A percentile compares a stretch with the other conserved stretches of the same genome.
phyloP scores from a whole-genome alignment of 2,888 invertebrate genomes.

The Pteria penguin region DNA sequence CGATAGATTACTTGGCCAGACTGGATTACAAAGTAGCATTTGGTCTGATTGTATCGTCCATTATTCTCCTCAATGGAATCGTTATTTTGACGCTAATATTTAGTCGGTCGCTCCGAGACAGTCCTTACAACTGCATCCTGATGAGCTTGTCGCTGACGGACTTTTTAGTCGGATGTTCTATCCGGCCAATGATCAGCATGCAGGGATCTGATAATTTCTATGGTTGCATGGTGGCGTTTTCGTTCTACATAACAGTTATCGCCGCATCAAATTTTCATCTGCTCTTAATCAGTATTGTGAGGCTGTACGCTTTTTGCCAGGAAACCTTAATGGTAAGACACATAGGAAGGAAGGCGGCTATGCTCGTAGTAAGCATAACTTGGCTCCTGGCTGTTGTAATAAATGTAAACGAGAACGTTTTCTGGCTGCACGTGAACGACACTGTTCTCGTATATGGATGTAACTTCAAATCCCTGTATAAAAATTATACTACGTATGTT shows the following conservation, averaged over 20 bases:
- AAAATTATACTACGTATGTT: background rate
- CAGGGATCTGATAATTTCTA: background rate
- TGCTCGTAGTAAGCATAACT: background rate
- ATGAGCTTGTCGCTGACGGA: slow-evolving; percentile 11
- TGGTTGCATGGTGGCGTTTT: background rate
- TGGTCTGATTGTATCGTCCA: background rate
- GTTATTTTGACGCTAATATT: background rate
- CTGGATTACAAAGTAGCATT: background rate
- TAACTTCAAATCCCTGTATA: background rate
- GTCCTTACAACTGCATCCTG: background rate
- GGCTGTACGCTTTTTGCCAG: background rate
- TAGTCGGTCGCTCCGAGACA: background rate
- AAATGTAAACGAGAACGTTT: background rate
- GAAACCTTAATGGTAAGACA: background rate
- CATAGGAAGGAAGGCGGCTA: background rate
- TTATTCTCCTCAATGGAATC: slow-evolving; percentile 2
- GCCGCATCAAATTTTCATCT: slow-evolving; percentile 6
- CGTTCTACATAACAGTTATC: background rate
- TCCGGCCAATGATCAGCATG: slow-evolving; percentile 8
- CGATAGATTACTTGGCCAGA: background rate
- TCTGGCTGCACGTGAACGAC: background rate
- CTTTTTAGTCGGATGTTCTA: slow-evolving; percentile 3
- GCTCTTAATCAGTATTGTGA: background rate
- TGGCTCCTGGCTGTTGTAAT: background rate
- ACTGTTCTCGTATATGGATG: background rate